Conservation (phyloP, 2,888 invertebrate genomes). For the Petrophora chlorosata region DNA sequence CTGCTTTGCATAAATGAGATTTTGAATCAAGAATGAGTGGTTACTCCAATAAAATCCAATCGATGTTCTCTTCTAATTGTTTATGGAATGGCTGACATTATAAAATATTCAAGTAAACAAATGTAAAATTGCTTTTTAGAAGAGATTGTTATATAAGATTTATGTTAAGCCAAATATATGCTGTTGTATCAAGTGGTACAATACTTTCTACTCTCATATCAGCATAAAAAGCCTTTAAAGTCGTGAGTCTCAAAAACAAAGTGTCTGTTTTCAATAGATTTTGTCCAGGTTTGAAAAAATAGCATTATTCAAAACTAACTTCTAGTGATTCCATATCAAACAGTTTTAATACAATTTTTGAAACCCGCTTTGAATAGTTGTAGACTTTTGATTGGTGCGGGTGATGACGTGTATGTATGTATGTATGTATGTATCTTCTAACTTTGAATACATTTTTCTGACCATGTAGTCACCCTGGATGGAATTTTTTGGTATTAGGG, state of each 20-base stretch:
- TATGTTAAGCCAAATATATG: too few species aligned
- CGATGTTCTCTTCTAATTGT: not conserved
- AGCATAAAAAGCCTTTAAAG: slow-evolving; percentile 4
- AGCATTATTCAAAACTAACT: not conserved
- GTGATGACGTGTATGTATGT: too few species aligned
- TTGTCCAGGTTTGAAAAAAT: not conserved
- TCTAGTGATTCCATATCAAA: slow-evolving; percentile 17
- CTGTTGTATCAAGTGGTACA: too few species aligned
- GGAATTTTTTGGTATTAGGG: too few species aligned
- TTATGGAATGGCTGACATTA: slow-evolving; percentile 17
- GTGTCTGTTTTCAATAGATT: not conserved
- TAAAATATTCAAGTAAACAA: too few species aligned
- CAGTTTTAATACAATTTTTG: slow-evolving; percentile 7
- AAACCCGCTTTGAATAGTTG: slow-evolving; percentile 5
- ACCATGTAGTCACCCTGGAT: too few species aligned
- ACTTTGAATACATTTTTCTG: too few species aligned
- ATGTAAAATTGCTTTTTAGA: too few species aligned
- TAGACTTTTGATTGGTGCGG: too few species aligned
- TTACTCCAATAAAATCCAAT: slow-evolving; percentile 4
- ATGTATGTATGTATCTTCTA: too few species aligned
- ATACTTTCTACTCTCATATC: slow-evolving; percentile 11
- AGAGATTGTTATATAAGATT: too few species aligned
- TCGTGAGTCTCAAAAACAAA: slow-evolving; percentile 1
- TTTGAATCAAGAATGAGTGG: not conserved
- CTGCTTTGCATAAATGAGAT: not conserved